These are phyloP conservation scores for Ennomos erosarius DNA, from an alignment of 2,888 invertebrate species.

Conservation along the genomic window DNA sequence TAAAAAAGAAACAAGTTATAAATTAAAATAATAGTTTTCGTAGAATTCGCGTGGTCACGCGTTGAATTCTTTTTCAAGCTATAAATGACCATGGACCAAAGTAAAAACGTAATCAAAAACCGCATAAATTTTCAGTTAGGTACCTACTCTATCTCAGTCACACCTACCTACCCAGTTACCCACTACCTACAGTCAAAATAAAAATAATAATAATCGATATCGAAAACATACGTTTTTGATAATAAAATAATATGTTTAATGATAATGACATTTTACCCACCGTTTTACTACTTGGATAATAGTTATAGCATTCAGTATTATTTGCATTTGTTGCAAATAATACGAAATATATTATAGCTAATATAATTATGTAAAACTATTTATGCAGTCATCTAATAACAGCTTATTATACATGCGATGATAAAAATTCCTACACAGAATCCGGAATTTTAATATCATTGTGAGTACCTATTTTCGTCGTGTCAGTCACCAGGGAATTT, in stretches of 20 bases:
- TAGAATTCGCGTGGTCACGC: not conserved
- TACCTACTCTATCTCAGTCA: too few relatives aligned
- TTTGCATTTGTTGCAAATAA: constrained; percentile 8
- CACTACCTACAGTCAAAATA: not conserved
- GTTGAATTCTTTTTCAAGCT: constrained; percentile 22
- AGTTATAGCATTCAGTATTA: not conserved
- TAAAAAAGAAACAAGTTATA: too few relatives aligned
- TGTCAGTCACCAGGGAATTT: constrained; percentile 61
- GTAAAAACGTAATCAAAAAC: not conserved
- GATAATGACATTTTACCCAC: too few relatives aligned
- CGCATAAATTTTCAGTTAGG: too few relatives aligned
- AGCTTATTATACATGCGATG: constrained; percentile 10
- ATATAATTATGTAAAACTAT: constrained; percentile 15
- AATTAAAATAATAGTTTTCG: too few relatives aligned
- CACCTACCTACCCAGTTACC: too few relatives aligned
- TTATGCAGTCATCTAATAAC: constrained; percentile 4
- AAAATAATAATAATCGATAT: not conserved
- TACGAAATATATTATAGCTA: constrained; percentile 17
- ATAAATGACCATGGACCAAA: not conserved
- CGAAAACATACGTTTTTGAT: too few relatives aligned
- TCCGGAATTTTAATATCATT: constrained; percentile 57
- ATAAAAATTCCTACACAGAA: constrained; percentile 25
- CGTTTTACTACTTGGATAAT: constrained; percentile 1
- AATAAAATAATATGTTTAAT: too few relatives aligned
- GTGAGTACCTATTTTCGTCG: constrained; percentile 35